Evolutionary conservation across 1,140 invertebrate species (phyloP), one percentile per base, ranked within the genome.

Genomic region (Nixonia krombeini): DNA sequence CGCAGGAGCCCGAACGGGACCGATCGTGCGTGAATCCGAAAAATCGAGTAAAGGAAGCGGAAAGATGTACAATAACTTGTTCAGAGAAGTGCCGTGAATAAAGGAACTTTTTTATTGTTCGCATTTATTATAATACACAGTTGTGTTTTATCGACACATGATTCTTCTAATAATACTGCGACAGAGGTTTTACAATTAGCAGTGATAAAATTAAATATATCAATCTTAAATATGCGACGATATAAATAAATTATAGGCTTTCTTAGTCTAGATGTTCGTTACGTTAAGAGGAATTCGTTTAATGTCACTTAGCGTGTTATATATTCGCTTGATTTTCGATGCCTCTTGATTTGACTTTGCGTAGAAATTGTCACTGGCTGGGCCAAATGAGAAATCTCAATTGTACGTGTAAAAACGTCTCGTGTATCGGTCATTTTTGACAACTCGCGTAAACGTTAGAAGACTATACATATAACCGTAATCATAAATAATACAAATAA

Each of bases 101-200:
- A 80, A 83, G 79, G 80, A 82, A 83, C 81, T 83, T 81, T 73
- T 83, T 83, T 83, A 83, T 83, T 83, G 76, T 82, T 80, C 79
- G 74, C 73, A 82, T n/a, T n/a, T n/a, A n/a, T 79, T 76, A 75
- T 80, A 72, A 71, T 73, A 76, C 70, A 74, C 42, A 71, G 62
- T 72, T 52, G 67, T 65, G 66, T 38, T 55, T 67, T 59, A 66
- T 65, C 70, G 61, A 53, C 67, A 53, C 61, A 35, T 57, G 47
- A 62, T 58, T 61, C 63, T 64, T 73, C 81, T 84, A 84, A 76
- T 84, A 84, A 84, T 84, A 84, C 82, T 84, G 82, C 75, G 72
- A 63, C 75, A 75, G 77, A 81, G 78, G 79, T 79, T 72, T 79
- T 75, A 80, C 72, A 80, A 64, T 79, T 79, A 69, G 71, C 59